Conservation (phyloP, 2,888 invertebrate species). For the Platycnemis pennipes region DNA sequence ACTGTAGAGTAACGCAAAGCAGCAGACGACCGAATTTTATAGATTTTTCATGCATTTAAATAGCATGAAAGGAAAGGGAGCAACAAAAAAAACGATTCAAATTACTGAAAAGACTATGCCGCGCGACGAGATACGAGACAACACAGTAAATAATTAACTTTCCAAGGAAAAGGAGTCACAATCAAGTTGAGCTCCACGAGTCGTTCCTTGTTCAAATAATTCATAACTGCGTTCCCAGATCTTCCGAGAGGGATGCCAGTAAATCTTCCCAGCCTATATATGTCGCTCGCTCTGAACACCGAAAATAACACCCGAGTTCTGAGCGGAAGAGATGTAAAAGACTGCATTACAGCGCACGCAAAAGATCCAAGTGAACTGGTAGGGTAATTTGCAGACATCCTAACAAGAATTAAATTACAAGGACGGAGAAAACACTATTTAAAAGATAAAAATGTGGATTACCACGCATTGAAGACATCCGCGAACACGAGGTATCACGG, state of each 20-base stretch:
- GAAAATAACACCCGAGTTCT: neutral
- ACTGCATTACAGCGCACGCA: neutral
- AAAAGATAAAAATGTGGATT: too few relatives aligned
- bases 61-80: neutral
- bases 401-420: too few relatives aligned
- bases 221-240: neutral
- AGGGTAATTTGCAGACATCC: neutral
- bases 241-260: neutral
- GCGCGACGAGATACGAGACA: neutral
- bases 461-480: too few relatives aligned
- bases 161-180: neutral
- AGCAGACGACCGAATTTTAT: too few relatives aligned
- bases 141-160: neutral
- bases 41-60: neutral
- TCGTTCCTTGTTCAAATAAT: neutral
- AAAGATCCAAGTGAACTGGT: neutral
- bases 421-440: too few relatives aligned
- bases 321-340: neutral
- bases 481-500: too few relatives aligned
- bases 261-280: neutral
- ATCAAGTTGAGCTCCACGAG: neutral
- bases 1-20: too few relatives aligned
- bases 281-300: neutral
- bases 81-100: neutral
- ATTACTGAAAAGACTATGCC: neutral